These are phyloP conservation scores for Anabacerthia variegaticeps DNA, from an alignment of 2,797 vertebrate species.

Conservation along the genomic window DNA sequence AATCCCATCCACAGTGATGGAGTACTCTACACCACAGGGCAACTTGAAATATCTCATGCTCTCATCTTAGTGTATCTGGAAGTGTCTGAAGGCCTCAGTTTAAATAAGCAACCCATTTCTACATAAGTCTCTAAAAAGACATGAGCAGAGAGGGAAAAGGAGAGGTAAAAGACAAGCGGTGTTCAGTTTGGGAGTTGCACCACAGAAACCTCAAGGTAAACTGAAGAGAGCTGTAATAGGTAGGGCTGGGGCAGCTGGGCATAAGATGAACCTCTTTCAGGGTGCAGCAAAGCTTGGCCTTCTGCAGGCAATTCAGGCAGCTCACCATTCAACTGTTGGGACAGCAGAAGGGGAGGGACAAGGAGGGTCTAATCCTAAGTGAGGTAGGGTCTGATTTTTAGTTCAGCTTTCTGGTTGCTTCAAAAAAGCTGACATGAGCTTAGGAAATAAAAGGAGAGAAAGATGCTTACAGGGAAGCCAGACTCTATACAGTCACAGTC, in stretches of 20 bases:
- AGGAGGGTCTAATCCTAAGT: background rate
- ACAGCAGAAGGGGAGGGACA: background rate
- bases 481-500: background rate
- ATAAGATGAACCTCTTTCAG: background rate
- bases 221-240: background rate
- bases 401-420: background rate
- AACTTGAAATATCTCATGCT: background rate
- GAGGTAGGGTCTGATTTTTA: background rate
- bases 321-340: background rate
- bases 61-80: background rate
- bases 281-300: background rate
- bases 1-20: background rate
- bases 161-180: background rate
- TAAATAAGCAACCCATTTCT: background rate
- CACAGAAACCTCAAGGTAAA: background rate
- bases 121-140: background rate
- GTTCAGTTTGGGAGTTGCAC: background rate
- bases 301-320: background rate
- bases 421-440: background rate
- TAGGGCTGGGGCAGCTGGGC: background rate
- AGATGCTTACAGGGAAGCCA: background rate
- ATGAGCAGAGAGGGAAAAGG: background rate
- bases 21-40: background rate
- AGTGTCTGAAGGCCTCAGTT: background rate
- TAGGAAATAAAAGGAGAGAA: background rate